These are phyloP conservation scores for Camptogramma bilineatum DNA, from an alignment of 2,888 invertebrate genomes.

Conservation along the genomic window DNA sequence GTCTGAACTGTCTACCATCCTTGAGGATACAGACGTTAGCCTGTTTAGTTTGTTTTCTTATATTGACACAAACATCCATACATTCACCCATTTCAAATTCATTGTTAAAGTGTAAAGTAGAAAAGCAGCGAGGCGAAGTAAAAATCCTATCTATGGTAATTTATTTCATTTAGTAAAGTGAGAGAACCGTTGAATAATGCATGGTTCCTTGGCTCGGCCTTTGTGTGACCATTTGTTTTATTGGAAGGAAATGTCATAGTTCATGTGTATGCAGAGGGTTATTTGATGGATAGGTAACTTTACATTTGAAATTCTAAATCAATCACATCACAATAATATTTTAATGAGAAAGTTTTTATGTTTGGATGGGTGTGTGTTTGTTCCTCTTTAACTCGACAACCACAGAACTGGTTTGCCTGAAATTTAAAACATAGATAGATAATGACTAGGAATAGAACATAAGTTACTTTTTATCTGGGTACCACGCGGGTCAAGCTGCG, in stretches of 20 bases:
- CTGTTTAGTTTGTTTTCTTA: background rate
- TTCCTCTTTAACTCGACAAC: too few species aligned
- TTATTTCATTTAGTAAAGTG: conserved; percentile 66
- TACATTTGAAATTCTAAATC: background rate
- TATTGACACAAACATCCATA: conserved; percentile 6
- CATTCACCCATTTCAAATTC: conserved; percentile 20
- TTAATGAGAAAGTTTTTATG: too few species aligned
- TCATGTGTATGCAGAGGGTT: conserved; percentile 26
- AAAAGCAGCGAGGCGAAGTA: conserved; percentile 20
- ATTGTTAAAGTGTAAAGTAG: conserved; percentile 22
- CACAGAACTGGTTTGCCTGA: too few species aligned
- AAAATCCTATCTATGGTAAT: conserved; percentile 56
- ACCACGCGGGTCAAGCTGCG: too few species aligned
- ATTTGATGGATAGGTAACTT: conserved; percentile 6
- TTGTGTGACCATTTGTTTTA: conserved; percentile 44
- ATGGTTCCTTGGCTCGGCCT: conserved; percentile 43
- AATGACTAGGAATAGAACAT: too few species aligned
- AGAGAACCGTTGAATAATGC: conserved; percentile 60
- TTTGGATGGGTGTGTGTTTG: too few species aligned
- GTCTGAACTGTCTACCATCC: background rate
- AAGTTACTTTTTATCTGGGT: too few species aligned
- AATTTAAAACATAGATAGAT: too few species aligned
- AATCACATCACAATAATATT: too few species aligned
- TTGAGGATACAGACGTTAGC: background rate
- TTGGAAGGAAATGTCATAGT: conserved; percentile 40